Percentiles rank a stretch among this genome's conserved stretches.
Conservation (phyloP, 2,888 invertebrate genomes). For the Meghimatium bilineatum region DNA sequence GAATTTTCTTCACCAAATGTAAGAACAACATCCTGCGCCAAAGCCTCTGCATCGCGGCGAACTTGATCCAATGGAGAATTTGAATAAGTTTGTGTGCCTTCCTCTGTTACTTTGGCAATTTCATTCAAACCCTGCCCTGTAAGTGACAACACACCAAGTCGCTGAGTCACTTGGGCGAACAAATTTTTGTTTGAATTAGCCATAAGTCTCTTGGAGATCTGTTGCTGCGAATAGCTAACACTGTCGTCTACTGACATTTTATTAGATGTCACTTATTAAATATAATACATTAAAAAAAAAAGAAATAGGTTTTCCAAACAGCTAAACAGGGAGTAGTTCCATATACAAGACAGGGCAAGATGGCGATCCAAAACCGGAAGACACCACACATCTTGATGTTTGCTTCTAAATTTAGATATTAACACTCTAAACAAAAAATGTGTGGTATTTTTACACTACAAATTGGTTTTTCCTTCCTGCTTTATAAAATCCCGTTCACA, state of each 20-base stretch:
- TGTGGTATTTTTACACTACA: too few relatives aligned
- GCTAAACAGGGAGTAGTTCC: constrained; percentile 14
- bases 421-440: not conserved
- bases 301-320: not conserved
- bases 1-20: constrained; percentile 60
- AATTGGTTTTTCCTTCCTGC: too few relatives aligned
- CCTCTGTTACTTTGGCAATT: constrained; percentile 59
- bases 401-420: not conserved
- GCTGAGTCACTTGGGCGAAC: constrained; percentile 68
- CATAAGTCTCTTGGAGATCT: constrained; percentile 26
- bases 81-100: constrained; percentile 63
- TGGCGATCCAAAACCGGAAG: constrained; percentile 17
- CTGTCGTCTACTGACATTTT: constrained; percentile 26
- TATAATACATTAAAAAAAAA: not conserved
- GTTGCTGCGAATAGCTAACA: not conserved
- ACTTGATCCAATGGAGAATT: constrained; percentile 66
- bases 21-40: constrained; percentile 66
- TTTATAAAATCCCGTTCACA: too few relatives aligned
- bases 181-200: constrained; percentile 56
- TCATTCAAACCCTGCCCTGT: constrained; percentile 61
- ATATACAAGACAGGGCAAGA: constrained; percentile 8
- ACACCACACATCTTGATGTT: not conserved
- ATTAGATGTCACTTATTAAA: constrained; percentile 4
- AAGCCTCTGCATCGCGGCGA: constrained; percentile 65
- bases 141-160: constrained; percentile 65